A percentile compares a stretch with the other conserved stretches of the same genome.
These are phyloP conservation scores for Oryzias dopingdopingensis DNA, from an alignment of 2,797 vertebrate species.

Conservation along the genomic window DNA sequence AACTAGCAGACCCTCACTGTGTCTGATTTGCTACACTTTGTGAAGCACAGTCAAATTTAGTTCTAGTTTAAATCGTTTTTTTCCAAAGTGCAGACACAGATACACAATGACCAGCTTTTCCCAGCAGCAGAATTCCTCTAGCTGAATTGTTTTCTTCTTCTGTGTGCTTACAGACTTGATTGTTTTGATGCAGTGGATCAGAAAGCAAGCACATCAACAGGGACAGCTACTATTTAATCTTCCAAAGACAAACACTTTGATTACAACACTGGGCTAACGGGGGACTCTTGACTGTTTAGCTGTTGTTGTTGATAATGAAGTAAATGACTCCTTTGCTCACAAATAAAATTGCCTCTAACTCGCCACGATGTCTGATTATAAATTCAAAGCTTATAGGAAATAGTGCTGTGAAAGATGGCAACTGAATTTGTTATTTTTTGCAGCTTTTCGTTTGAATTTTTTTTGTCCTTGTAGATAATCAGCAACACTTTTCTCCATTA, in stretches of 20 bases:
- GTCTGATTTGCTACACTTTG: slow-evolving; percentile 7
- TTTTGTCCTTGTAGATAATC: background rate
- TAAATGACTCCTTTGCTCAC: background rate
- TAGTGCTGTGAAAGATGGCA: no score
- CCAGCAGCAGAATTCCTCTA: background rate
- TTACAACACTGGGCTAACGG: background rate
- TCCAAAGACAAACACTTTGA: background rate
- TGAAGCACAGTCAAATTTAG: slow-evolving; percentile 11
- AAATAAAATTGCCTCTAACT: background rate
- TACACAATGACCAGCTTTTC: background rate
- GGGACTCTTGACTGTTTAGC: background rate
- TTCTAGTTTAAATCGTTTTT: slow-evolving; percentile 1
- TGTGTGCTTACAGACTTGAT: background rate
- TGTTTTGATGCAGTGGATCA: slow-evolving; percentile 3
- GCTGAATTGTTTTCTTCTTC: background rate
- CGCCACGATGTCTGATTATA: background rate
- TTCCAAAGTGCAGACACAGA: background rate
- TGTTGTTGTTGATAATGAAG: background rate
- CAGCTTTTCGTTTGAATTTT: background rate
- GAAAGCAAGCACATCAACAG: background rate
- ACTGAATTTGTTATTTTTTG: no score
- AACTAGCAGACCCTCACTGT: slow-evolving; percentile 15
- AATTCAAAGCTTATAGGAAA: no score
- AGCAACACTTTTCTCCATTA: background rate
- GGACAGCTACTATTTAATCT: background rate